Percentiles rank a stretch among this genome's conserved stretches.
These are phyloP conservation scores for Esox masquinongy DNA, from an alignment of 2,797 vertebrate genomes.

Conservation along the genomic window DNA sequence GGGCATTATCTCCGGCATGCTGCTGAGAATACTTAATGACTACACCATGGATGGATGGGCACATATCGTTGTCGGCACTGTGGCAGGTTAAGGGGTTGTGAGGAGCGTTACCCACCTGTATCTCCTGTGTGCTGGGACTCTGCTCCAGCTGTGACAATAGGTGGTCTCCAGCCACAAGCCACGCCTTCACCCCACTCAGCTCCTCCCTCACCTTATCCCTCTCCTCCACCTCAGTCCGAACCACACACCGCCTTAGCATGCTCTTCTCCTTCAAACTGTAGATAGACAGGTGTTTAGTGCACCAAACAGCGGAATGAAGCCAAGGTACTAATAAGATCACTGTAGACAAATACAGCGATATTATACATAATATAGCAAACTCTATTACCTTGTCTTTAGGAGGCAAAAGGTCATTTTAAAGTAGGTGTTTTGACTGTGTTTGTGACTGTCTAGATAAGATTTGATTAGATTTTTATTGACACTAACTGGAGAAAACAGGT, in stretches of 20 bases:
- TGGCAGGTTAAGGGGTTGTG: neutral
- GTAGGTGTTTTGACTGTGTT: too few species aligned
- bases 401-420: too few species aligned
- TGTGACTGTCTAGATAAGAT: too few species aligned
- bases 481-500: too few species aligned
- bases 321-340: neutral
- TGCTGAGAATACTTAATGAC: neutral
- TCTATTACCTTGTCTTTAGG: too few species aligned
- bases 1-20: neutral
- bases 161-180: constrained; percentile 62
- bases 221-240: constrained; percentile 79
- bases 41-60: neutral
- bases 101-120: constrained; percentile 76
- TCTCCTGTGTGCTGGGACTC: constrained; percentile 64
- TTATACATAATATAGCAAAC: too few species aligned
- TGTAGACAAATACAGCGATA: neutral
- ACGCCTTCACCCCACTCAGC: constrained; percentile 71
- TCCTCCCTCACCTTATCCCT: constrained; percentile 77
- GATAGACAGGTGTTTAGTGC: neutral
- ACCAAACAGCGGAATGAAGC: neutral
- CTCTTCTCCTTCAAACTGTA: constrained; percentile 75
- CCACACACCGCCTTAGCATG: constrained; percentile 66
- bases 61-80: neutral
- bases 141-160: constrained; percentile 61
- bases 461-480: too few species aligned